phyloP scores from a whole-genome alignment of 2,888 invertebrate species.

The Stegophylla sp. region DNA sequence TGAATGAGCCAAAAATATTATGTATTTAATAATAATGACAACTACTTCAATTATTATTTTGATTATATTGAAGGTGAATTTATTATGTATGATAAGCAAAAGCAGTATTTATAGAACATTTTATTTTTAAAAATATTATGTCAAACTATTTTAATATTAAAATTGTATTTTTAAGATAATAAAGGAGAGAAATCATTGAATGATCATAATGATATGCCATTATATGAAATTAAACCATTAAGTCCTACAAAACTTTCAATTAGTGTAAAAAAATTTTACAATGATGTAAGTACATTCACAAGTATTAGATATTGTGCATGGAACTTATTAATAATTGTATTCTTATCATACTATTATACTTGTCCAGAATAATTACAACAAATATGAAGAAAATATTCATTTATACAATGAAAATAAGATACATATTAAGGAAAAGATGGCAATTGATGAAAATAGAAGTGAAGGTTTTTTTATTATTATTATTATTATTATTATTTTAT shows the following conservation, averaged over 20 bases:
- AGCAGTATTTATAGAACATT: not conserved
- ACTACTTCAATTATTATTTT: too few species aligned
- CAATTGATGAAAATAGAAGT: slow-evolving; percentile 16
- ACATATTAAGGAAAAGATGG: not conserved
- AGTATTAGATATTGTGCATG: slow-evolving; percentile 22
- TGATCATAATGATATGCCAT: slow-evolving; percentile 6
- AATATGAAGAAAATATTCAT: slow-evolving; percentile 38
- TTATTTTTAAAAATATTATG: not conserved
- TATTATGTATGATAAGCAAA: not conserved
- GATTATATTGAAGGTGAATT: too few species aligned
- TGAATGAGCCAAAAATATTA: too few species aligned
- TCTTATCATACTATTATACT: not conserved
- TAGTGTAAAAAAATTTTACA: slow-evolving; percentile 49
- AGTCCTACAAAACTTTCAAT: slow-evolving; percentile 52
- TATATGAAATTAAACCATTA: slow-evolving; percentile 47
- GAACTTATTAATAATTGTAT: not conserved
- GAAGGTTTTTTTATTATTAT: not conserved
- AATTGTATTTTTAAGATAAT: slow-evolving; percentile 41
- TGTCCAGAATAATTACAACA: slow-evolving; percentile 37
- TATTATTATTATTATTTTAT: too few species aligned
- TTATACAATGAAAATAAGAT: not conserved
- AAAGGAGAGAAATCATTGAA: not conserved
- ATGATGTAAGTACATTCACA: slow-evolving; percentile 47
- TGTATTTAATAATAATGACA: too few species aligned
- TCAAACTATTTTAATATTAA: not conserved